A percentile compares a stretch with the other conserved stretches of the same genome.
These are phyloP conservation scores for Seriola dumerili DNA, from an alignment of 2,113 vertebrate genomes.

Conservation along the genomic window DNA sequence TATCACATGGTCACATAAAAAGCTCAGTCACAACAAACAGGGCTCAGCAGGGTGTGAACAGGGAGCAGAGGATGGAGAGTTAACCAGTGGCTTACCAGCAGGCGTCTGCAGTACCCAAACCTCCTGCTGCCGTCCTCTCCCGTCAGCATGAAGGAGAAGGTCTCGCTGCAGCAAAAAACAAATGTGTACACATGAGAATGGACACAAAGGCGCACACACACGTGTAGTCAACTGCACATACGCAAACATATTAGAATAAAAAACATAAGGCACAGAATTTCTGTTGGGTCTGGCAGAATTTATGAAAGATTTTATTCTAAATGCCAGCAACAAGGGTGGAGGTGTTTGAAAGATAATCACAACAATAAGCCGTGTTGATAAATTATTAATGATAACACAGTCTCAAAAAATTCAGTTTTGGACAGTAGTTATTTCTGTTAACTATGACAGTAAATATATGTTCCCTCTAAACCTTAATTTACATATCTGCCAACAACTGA, in stretches of 20 bases:
- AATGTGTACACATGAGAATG: conserved; percentile 28
- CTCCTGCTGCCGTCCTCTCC: conserved; percentile 97
- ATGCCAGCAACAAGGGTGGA: background rate
- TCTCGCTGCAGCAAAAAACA: conserved; percentile 89
- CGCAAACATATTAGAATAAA: background rate
- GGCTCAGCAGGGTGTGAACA: conserved; percentile 52
- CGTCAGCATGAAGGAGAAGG: conserved; percentile 99
- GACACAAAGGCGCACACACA: background rate
- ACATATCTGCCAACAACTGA: background rate
- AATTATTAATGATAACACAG: background rate
- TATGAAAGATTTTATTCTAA: conserved; percentile 11
- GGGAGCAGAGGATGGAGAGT: conserved; percentile 29
- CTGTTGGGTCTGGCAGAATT: background rate
- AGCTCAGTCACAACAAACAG: conserved; percentile 66
- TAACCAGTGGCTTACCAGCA: conserved; percentile 89
- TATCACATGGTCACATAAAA: conserved; percentile 52
- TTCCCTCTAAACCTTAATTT: background rate
- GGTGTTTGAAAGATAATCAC: conserved; percentile 5
- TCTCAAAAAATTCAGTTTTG: background rate
- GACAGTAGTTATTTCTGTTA: background rate
- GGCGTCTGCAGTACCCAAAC: conserved; percentile 97
- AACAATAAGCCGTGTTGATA: background rate
- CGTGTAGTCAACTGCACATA: background rate
- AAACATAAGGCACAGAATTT: background rate
- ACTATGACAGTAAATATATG: background rate